phyloP scores from a whole-genome alignment of 2,888 invertebrate species.

The Smittia sp. region DNA sequence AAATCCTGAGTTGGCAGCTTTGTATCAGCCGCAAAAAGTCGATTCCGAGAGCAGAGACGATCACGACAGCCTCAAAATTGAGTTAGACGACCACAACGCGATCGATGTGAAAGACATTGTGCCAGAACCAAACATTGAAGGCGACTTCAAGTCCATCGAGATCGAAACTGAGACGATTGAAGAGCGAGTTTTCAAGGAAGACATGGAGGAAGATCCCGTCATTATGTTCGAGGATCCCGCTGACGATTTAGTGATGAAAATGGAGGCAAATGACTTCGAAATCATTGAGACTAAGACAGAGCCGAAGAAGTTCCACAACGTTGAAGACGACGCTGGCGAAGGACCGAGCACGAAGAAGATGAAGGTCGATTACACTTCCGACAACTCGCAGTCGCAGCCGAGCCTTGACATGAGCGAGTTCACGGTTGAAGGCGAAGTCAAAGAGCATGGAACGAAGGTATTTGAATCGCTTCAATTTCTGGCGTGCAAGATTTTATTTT shows the following conservation, averaged over 20 bases:
- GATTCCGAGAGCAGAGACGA: conserved; percentile 61
- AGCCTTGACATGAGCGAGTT: conserved; percentile 17
- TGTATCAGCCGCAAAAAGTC: conserved; percentile 62
- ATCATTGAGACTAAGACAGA: neutral
- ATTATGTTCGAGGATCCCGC: neutral
- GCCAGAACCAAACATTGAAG: conserved; percentile 49
- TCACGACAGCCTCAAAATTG: conserved; percentile 70
- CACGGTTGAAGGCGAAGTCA: neutral
- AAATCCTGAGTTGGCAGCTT: conserved; percentile 66
- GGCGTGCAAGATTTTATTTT: neutral
- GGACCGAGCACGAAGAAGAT: conserved; percentile 5
- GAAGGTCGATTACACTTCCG: conserved; percentile 26
- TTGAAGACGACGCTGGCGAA: neutral
- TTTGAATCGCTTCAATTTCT: no score
- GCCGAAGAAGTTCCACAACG: neutral
- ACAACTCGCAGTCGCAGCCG: conserved; percentile 34
- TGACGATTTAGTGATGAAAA: conserved; percentile 13
- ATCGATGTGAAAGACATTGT: conserved; percentile 56
- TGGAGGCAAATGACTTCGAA: conserved; percentile 16
- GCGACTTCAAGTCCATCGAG: conserved; percentile 45
- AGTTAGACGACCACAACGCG: conserved; percentile 79
- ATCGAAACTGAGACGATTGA: conserved; percentile 34
- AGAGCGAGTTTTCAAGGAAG: neutral
- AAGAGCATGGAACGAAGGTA: conserved; percentile 24
- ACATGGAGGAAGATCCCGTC: neutral